Evolutionary conservation across 2,888 invertebrate species (phyloP), one percentile per base, ranked within the genome.

Genomic region (Ochlodes sylvanus): DNA sequence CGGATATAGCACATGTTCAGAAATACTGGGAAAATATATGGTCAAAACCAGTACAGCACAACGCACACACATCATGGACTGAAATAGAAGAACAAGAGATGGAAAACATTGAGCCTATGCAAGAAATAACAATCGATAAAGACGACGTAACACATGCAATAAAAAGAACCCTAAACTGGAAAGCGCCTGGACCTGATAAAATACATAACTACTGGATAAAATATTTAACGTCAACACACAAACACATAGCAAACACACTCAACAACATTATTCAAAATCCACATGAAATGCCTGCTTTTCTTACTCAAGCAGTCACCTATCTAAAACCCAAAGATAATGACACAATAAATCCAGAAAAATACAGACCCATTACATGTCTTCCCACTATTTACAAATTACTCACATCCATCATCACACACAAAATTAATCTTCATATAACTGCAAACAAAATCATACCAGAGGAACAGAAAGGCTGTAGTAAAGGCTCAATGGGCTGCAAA

Each of bases 261-360:
- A 65, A 58, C 14, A 2, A 56, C 15, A 4, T 69, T 10, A 65
- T 69, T 32, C 12, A 60, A 7, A 54, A 64, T 12, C 63, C 56
- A 27, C 58, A 64, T 5, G 44, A 52, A 1, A 63, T 52, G 6
- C 69, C 69, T 14, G 10, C 42, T 7, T 69, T 69, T 27, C n/a
- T 69, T n/a, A 69, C 69, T 5, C 58, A 55, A 54, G 69, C 64
- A 1, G 55, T 64, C 7, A 69, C 69, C 1, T 69, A 69, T 17
- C 14, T 69, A 38, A 63, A 63, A 17, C 63, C 64, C 12, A 69
- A 69, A 55, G 63, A 60, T 34, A 14, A 32, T 14, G 54, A 69
- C n/a, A 64, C 62, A 0, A 27, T 12, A 7, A 72, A 76, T n/a
- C 76, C 77, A n/a, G 50, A 72, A 2, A 72, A 77, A 70, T 78